phyloP scores from a whole-genome alignment of 2,797 vertebrate genomes.

The Urophycis tenuis region DNA sequence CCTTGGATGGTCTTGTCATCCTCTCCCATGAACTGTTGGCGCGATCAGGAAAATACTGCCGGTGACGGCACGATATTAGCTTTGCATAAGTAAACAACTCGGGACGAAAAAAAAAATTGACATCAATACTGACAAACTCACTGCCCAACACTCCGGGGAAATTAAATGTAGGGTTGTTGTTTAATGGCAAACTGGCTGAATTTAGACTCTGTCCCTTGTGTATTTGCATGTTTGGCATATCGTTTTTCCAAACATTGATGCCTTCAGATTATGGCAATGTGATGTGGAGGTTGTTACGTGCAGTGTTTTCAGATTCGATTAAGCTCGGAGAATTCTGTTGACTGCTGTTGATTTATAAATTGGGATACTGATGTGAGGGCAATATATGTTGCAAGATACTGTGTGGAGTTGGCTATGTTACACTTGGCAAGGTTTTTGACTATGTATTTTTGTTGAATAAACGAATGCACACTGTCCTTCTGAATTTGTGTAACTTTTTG shows the following conservation, averaged over 20 bases:
- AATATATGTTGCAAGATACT: not conserved
- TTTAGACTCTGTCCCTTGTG: not conserved
- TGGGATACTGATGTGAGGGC: not conserved
- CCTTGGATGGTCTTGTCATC: not conserved
- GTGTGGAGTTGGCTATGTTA: not conserved
- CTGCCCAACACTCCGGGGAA: constrained; percentile 15
- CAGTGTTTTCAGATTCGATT: not conserved
- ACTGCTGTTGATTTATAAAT: not conserved
- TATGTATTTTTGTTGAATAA: not conserved
- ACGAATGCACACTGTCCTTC: not conserved
- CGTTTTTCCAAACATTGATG: not conserved
- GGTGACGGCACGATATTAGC: not conserved
- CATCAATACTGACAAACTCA: not conserved
- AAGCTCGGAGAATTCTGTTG: not conserved
- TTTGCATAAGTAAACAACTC: not conserved
- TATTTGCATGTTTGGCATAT: not conserved
- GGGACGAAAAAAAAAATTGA: constrained; percentile 11
- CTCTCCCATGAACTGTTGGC: not conserved
- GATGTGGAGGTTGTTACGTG: not conserved
- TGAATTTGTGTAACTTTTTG: not conserved
- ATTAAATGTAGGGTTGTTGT: constrained; percentile 6
- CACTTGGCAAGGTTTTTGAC: not conserved
- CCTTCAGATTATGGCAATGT: not conserved
- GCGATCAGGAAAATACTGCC: not conserved
- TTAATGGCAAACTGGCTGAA: not conserved